A percentile compares a stretch with the other conserved stretches of the same genome.
Evolutionary conservation across 2,113 vertebrate species (phyloP).

Genomic region (Sebastes schlegelii): DNA sequence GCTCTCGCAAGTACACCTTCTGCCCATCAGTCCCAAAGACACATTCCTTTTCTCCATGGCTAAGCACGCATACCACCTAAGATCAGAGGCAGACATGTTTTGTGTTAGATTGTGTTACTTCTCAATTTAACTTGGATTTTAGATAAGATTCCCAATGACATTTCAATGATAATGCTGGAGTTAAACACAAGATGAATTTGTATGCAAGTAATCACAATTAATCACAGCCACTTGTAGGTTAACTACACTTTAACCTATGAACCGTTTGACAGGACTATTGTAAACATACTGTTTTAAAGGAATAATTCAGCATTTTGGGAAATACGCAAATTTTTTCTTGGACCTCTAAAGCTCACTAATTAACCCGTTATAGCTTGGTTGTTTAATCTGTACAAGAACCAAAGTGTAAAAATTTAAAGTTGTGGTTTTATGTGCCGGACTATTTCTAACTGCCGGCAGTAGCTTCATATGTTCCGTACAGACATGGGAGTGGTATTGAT

Average conservation of each 20-base stretch:
- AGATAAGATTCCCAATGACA: background rate
- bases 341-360: too few relatives aligned
- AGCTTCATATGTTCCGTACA: background rate
- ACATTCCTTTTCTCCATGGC: conserved; percentile 81
- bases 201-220: background rate
- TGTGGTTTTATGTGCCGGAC: background rate
- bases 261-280: too few relatives aligned
- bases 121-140: background rate
- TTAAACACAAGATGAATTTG: background rate
- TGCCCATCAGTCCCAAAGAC: conserved; percentile 79
- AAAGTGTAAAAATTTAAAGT: background rate
- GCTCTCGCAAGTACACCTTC: conserved; percentile 60
- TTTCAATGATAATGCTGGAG: background rate
- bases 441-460: background rate
- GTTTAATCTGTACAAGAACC: too few relatives aligned
- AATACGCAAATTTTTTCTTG: too few relatives aligned
- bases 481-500: background rate
- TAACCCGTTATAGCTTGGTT: too few relatives aligned
- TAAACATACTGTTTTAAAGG: too few relatives aligned
- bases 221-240: background rate
- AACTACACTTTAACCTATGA: background rate
- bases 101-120: background rate
- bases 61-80: conserved; percentile 81
- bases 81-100: background rate
- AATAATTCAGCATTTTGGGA: too few relatives aligned